Evolutionary conservation across 2,113 vertebrate genomes (phyloP).

Genomic region (Pteruthius melanotis): DNA sequence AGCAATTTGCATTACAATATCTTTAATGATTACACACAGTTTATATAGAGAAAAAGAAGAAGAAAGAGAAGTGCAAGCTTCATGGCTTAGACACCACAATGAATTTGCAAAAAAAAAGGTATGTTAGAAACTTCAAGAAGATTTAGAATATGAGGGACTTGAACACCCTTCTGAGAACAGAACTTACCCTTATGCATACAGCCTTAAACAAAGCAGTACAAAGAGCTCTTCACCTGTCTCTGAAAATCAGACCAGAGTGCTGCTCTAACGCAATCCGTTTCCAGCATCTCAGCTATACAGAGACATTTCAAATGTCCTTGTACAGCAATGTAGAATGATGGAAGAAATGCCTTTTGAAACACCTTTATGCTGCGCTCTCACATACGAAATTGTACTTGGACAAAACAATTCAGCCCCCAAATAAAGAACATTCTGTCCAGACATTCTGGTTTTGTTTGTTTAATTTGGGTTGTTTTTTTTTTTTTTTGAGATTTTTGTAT

Average conservation of each 20-base stretch:
- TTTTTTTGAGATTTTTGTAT: background rate
- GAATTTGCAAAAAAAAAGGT: background rate
- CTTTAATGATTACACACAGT: background rate
- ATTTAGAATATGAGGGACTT: background rate
- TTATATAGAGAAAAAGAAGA: background rate
- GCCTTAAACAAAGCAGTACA: background rate
- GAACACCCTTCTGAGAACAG: background rate
- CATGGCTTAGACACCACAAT: fast-evolving
- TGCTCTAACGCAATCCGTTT: background rate
- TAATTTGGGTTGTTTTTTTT: background rate
- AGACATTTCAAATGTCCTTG: background rate
- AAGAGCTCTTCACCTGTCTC: background rate
- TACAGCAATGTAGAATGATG: too few relatives aligned
- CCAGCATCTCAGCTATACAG: background rate
- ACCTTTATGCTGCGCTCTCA: background rate
- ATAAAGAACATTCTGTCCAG: background rate
- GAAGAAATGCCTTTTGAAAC: background rate
- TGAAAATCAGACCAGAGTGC: background rate
- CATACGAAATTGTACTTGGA: background rate
- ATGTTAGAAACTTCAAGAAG: background rate
- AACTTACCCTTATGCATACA: background rate
- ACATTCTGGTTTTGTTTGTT: background rate
- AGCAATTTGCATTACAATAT: background rate
- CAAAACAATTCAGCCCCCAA: background rate
- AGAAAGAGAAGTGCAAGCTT: background rate